Base-by-base conservation (phyloP, 2,888 invertebrate genomes). In the Apodemia duryi region DNA sequence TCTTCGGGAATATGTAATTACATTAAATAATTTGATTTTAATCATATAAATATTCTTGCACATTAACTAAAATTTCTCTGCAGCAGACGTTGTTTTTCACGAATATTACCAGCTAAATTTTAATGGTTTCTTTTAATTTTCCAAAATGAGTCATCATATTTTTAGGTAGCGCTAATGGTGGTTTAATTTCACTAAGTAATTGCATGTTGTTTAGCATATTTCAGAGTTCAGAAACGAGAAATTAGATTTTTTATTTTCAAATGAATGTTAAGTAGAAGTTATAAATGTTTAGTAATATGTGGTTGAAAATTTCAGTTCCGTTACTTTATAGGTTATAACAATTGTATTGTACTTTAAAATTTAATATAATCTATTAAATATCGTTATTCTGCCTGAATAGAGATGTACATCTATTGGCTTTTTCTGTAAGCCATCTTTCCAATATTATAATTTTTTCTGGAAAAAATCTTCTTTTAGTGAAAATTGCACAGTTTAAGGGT, bases 141-240 rank as follows among this genome's bases (percentile, higher is more conserved):
- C 69, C 69, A 68, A 71, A 72, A 73, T 77, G 77, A 77, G 71
- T 77, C 76, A 71, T 70, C 74, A 67, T 65, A 57, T 71, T 73
- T 68, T 63, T 65, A 63, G 65, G 66, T 65, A 65, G 62, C 63
- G 35, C 52, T 61, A 51, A 61, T 65, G 62, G 68, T 68, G 61
- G 62, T 66, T 65, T 67, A 70, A 71, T 69, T 69, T 68, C 66
- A 63, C 28, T 71, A 70, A 72, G 72, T 73, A 70, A 72, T 73
- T 73, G 70, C 35, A 65, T 68, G 67, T 65, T 62, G 63, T 64
- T 65, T 67, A 13, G 32, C 57, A 32, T 57, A 57, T 57, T 57
- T 57, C 28, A 32, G 29, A 57, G 28, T 57, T 57, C 32, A 57
- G 28, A 57, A 57, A 57, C 13, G 57, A 57, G 32, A n/a, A 57